phyloP scores from a whole-genome alignment of 1,140 invertebrate genomes.

The Pseudobourletiella spinata region DNA sequence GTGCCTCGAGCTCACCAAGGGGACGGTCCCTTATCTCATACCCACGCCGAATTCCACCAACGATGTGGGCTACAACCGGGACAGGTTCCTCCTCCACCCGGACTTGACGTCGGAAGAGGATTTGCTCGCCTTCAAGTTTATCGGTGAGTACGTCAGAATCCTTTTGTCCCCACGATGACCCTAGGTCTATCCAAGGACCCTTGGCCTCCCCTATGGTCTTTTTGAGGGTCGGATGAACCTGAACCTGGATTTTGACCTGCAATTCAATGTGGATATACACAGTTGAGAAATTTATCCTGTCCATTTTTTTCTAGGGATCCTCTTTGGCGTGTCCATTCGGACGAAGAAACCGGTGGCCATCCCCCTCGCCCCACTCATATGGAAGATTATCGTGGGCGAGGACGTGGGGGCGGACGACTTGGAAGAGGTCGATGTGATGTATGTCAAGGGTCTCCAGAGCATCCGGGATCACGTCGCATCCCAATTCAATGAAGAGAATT shows the following conservation, averaged over 20 bases:
- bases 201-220: no score
- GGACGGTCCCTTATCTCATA: slow-evolving; percentile 47
- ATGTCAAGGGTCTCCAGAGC: slow-evolving; percentile 25
- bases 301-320: no score
- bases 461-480: slow-evolving; percentile 29
- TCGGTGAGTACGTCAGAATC: slow-evolving; percentile 42
- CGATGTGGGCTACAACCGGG: slow-evolving; percentile 54
- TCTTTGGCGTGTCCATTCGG: slow-evolving; percentile 51
- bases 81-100: slow-evolving; percentile 55
- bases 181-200: no score
- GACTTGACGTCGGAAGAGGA: slow-evolving; percentile 48
- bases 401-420: slow-evolving; percentile 52
- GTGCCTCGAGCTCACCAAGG: slow-evolving; percentile 50
- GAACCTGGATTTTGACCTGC: no score
- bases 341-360: slow-evolving; percentile 54
- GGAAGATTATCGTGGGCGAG: slow-evolving; percentile 56
- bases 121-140: slow-evolving; percentile 51
- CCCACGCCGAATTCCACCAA: slow-evolving; percentile 51
- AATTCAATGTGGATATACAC: no score
- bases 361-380: slow-evolving; percentile 54
- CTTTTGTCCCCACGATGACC: no score
- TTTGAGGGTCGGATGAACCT: no score
- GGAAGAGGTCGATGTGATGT: slow-evolving; percentile 52
- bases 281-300: no score
- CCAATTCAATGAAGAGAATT: slow-evolving; percentile 46